These are phyloP conservation scores for Leptura quadrifasciata DNA, from an alignment of 2,888 invertebrate genomes.

Conservation along the genomic window DNA sequence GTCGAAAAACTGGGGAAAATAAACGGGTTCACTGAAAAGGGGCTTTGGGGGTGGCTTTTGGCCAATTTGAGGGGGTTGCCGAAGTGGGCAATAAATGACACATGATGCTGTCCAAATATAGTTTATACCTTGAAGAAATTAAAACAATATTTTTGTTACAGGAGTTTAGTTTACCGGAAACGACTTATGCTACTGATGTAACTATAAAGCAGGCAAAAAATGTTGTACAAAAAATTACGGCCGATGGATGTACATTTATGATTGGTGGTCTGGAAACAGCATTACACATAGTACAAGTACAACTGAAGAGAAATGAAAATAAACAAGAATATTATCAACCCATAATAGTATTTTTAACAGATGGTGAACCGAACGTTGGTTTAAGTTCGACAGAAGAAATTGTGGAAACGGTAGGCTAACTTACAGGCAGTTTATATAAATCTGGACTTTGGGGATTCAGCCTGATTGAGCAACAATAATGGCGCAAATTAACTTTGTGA, in stretches of 20 bases:
- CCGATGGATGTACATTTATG: background rate
- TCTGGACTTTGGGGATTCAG: constrained; percentile 18
- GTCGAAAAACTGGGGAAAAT: too few species aligned
- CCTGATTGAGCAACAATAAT: too few species aligned
- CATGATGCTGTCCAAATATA: too few species aligned
- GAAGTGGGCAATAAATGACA: too few species aligned
- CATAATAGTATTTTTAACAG: constrained; percentile 80
- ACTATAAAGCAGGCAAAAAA: constrained; percentile 7
- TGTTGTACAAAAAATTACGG: background rate
- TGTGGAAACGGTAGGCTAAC: constrained; percentile 70
- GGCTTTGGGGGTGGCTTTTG: too few species aligned
- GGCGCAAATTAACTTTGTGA: too few species aligned
- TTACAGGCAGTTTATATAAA: background rate
- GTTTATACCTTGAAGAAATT: too few species aligned
- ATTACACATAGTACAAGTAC: constrained; percentile 74
- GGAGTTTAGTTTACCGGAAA: background rate
- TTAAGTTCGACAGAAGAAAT: constrained; percentile 76
- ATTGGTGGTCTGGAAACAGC: constrained; percentile 75
- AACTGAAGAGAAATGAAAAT: constrained; percentile 59
- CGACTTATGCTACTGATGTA: background rate
- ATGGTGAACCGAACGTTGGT: constrained; percentile 80
- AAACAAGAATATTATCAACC: constrained; percentile 74
- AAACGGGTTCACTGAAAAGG: too few species aligned
- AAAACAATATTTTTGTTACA: too few species aligned
- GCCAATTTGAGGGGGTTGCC: too few species aligned